Percentiles rank a stretch among this genome's conserved stretches.
phyloP scores from a whole-genome alignment of 2,797 vertebrate species.

The Rhabdomys pumilio region DNA sequence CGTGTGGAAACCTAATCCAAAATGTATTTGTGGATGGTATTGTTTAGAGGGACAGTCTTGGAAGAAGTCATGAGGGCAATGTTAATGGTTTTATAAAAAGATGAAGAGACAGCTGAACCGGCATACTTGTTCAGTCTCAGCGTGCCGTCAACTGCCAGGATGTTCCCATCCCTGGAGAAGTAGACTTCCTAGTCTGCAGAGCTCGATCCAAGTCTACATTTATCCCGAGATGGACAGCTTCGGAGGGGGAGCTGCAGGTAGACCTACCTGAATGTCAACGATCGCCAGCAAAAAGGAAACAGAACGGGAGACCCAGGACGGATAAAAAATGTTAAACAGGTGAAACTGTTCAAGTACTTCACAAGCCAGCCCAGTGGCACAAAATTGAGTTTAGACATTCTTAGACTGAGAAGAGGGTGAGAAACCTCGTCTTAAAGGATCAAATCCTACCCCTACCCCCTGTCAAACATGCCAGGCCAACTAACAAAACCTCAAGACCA shows the following conservation, averaged over 20 bases:
- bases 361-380: background rate
- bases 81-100: background rate
- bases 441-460: background rate
- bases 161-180: too few relatives aligned
- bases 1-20: background rate
- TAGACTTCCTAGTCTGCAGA: background rate
- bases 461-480: background rate
- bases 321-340: constrained; percentile 3
- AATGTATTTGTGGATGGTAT: background rate
- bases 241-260: background rate
- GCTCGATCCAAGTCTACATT: background rate
- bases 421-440: background rate
- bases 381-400: constrained; percentile 25
- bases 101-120: background rate
- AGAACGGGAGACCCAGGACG: background rate
- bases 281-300: background rate
- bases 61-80: background rate
- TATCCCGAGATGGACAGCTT: background rate
- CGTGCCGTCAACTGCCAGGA: background rate
- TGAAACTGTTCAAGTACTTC: background rate
- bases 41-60: too few relatives aligned
- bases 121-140: background rate
- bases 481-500: background rate
- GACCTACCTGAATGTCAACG: constrained; percentile 34
- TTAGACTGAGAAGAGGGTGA: background rate